Base-by-base conservation (phyloP, 2,888 invertebrate genomes). In the Aquatica leii region DNA sequence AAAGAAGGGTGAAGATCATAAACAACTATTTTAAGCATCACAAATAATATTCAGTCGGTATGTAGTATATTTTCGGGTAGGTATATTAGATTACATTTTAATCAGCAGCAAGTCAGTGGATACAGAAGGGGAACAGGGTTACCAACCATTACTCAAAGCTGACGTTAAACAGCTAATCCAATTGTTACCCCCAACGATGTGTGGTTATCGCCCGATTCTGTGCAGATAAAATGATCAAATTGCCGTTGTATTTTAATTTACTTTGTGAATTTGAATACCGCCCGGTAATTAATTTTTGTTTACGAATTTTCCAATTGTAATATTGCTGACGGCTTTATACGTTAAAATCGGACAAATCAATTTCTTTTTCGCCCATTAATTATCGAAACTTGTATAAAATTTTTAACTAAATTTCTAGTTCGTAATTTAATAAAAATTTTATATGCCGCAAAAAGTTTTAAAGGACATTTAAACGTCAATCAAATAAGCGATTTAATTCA, bases 21-120 rank as follows among this genome's bases (percentile, higher is more conserved):
- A 63, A 63, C 58, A 63, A 59, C 58, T 59, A 64, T 59, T 64
- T 55, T 52, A 55, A 50, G 48, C 59, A 59, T 55, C 51, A 41
- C 51, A 63, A 64, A 65, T 58, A 65, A 65, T 65, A 65, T 61
- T 58, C 65, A 49, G 57, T 62, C 46, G 51, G 56, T 56, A 51
- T 59, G 66, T 64, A 74, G 76, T 78, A 77, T 78, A 79, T 80
- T 80, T 80, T 78, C 79, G 77, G 78, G 79, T 72, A 73, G 77
- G 76, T 77, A 81, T 82, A 83, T 83, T 82, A 82, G 82, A 83
- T 83, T 83, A 83, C 81, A 82, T 82, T 83, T 83, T 83, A 83
- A 83, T 83, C 83, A 83, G 78, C 79, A 75, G 75, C 74, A 75
- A 71, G 74, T 74, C 74, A 71, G 76, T 73, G 70, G 70, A 74